Percentiles rank a stretch among this genome's conserved stretches.
Conservation (phyloP, 2,888 invertebrate species). For the Chorisops tibialis region DNA sequence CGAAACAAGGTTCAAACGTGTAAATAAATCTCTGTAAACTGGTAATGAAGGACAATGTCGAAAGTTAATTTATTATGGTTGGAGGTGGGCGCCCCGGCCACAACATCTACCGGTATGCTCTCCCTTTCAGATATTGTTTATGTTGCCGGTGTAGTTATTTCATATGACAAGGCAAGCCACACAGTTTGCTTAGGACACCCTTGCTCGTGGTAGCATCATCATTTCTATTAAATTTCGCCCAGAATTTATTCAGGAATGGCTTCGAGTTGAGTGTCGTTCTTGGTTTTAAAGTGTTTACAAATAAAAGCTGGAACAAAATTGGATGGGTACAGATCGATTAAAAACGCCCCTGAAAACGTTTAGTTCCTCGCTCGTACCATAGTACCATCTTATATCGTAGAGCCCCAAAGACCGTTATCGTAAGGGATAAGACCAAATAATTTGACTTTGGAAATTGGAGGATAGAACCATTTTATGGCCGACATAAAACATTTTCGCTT, state of each 20-base stretch:
- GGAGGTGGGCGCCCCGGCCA: neutral
- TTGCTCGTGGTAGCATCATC: neutral
- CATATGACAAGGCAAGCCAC: neutral
- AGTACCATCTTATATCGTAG: neutral
- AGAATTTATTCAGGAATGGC: neutral
- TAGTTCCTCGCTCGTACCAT: no score
- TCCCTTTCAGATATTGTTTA: neutral
- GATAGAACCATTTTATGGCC: constrained; percentile 26
- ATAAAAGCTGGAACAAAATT: constrained; percentile 1
- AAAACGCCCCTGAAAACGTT: neutral
- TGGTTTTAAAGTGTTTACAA: neutral
- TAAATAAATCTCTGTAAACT: neutral
- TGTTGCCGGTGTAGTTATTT: neutral
- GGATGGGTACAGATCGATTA: neutral
- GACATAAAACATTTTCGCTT: constrained; percentile 30
- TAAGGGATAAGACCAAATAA: constrained; percentile 22
- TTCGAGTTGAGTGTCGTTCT: neutral
- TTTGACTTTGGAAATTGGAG: constrained; percentile 22
- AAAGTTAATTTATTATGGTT: constrained; percentile 10
- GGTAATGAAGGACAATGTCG: constrained; percentile 4
- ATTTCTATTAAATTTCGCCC: neutral
- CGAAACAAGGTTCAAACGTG: neutral
- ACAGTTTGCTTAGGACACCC: constrained; percentile 1
- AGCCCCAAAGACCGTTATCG: constrained; percentile 5
- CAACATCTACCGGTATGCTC: neutral